Evolutionary conservation across 2,797 vertebrate genomes (phyloP), one percentile per base, ranked within the genome.

Genomic region (Phoxinus dragarum): DNA sequence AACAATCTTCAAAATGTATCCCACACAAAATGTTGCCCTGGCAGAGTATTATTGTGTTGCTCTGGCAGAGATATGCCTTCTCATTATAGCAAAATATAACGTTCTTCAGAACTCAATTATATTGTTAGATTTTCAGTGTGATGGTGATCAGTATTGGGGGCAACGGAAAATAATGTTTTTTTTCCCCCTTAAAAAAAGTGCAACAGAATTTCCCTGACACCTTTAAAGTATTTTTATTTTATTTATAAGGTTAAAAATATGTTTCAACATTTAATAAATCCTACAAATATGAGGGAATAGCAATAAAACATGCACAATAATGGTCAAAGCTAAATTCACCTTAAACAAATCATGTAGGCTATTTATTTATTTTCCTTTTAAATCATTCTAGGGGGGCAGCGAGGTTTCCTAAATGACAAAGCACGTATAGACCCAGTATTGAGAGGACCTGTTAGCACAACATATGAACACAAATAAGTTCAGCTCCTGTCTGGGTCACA

Each of bases 381-480:
- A 11, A n/a, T n/a, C 23, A n/a, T n/a, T 59, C 56, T 59, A 59
- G 23, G n/a, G 4, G 54, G 54, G 23, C 23, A n/a, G 56, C 7
- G 7, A 14, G 1, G 16, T 73, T 49, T 31, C 16, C 72, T 52
- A 38, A 56, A 3, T 14, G 6, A 56, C 4, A 21, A 56, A 40
- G 8, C 52, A 16, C 1, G 3, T 0, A 17, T 40, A n/a, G 61
- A 27, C 11, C 34, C 10, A 75, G 12, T 42, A 0, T 8, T 61
- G 16, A 27, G 7, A 42, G 12, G 4, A 42, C 7, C 23, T 27
- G 34, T 40, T 21, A 56, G n/a, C 52, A 40, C 36, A 61, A 10
- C 23, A 76, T 61, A 59, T 77, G 77, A 44, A 40, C 74, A 82
- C 56, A 72, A 40, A 56, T 36, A 31, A 86, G 54, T 19, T 11